phyloP scores from a whole-genome alignment of 2,888 invertebrate genomes.

The Sicus ferrugineus region DNA sequence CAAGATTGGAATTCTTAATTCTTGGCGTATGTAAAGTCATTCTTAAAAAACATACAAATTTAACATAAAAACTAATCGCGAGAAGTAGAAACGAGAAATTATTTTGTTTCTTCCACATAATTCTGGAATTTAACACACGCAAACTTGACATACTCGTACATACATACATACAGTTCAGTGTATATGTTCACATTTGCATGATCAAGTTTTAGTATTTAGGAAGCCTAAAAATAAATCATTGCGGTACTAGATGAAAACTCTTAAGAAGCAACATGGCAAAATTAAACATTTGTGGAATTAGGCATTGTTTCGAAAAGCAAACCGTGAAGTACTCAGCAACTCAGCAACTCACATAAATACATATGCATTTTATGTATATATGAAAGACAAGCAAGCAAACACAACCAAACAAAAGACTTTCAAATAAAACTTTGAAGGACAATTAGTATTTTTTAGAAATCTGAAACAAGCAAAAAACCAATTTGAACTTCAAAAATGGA shows the following conservation, averaged over 20 bases:
- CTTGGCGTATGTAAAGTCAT: conserved; percentile 21
- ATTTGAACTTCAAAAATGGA: conserved; percentile 5
- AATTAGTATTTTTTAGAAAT: conserved; percentile 32
- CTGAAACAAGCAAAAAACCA: conserved; percentile 6
- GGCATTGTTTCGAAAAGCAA: conserved; percentile 19
- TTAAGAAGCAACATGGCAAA: background rate
- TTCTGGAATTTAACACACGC: conserved; percentile 1
- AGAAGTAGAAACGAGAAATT: too few species aligned
- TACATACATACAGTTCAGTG: conserved; percentile 5
- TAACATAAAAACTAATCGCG: conserved; percentile 12
- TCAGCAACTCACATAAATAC: conserved; percentile 14
- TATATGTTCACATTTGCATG: conserved; percentile 18
- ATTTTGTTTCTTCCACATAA: background rate
- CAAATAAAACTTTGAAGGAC: conserved; percentile 27
- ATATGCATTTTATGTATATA: conserved; percentile 33
- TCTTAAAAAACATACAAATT: background rate
- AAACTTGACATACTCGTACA: background rate
- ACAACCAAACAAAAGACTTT: conserved; percentile 31
- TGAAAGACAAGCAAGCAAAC: conserved; percentile 23
- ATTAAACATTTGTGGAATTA: conserved; percentile 17
- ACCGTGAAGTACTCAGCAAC: background rate
- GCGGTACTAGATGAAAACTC: background rate
- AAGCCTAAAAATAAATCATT: conserved; percentile 12
- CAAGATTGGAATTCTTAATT: conserved; percentile 19
- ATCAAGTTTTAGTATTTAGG: conserved; percentile 30